phyloP scores from a whole-genome alignment of 2,888 invertebrate genomes.

The Platycheirus rosarum region DNA sequence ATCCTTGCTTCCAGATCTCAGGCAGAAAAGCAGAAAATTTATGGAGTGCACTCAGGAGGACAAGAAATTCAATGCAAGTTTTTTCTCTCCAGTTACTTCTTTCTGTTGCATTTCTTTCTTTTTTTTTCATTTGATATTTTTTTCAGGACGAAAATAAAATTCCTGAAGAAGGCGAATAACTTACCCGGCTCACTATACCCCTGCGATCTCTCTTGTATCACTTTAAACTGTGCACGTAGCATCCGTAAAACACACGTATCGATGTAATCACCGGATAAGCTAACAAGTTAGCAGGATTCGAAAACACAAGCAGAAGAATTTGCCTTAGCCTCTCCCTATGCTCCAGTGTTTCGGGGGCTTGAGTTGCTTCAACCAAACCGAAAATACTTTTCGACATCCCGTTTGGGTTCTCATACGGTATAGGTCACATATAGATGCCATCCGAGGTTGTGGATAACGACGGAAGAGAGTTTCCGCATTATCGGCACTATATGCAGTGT shows the following conservation, averaged over 20 bases:
- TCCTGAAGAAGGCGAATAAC: constrained; percentile 39
- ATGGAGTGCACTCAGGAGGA: constrained; percentile 66
- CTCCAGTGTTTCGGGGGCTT: constrained; percentile 5
- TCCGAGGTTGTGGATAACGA: constrained; percentile 19
- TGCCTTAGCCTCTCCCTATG: constrained; percentile 14
- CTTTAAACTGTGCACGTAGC: constrained; percentile 72
- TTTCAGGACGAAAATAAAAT: constrained; percentile 38
- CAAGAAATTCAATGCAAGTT: constrained; percentile 66
- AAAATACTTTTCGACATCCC: constrained; percentile 52
- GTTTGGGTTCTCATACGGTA: background rate
- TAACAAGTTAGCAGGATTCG: constrained; percentile 82
- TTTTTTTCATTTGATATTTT: constrained; percentile 1
- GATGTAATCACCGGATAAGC: constrained; percentile 83
- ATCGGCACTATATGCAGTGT: constrained; percentile 56
- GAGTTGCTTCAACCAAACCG: constrained; percentile 2
- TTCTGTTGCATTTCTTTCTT: background rate
- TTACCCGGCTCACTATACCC: constrained; percentile 26
- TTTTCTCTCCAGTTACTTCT: constrained; percentile 30
- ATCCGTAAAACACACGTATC: constrained; percentile 74
- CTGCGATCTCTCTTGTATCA: constrained; percentile 50
- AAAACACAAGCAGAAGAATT: constrained; percentile 68
- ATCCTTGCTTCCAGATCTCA: constrained; percentile 27
- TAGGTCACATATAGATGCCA: constrained; percentile 37
- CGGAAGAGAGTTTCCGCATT: constrained; percentile 65
- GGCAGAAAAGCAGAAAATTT: constrained; percentile 41